Evolutionary conservation across 2,113 vertebrate species (phyloP).

Genomic region (Toxotes jaculatrix): DNA sequence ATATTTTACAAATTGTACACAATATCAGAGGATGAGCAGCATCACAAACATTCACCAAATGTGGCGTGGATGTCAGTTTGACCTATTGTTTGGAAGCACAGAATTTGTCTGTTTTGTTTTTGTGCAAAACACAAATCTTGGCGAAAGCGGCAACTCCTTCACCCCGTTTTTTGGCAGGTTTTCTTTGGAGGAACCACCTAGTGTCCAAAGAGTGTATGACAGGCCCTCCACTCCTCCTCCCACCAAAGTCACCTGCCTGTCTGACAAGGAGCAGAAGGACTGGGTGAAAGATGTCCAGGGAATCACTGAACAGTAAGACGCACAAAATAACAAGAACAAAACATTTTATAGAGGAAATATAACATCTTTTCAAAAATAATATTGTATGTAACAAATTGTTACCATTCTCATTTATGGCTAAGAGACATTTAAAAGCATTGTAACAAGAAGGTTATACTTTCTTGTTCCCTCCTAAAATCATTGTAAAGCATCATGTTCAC

Average conservation of each 20-base stretch:
- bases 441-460: neutral
- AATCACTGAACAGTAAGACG: constrained; percentile 92
- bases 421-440: neutral
- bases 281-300: constrained; percentile 96
- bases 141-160: neutral
- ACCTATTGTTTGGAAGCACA: neutral
- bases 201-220: constrained; percentile 89
- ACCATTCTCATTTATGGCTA: neutral
- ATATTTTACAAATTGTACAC: neutral
- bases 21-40: neutral
- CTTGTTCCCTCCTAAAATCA: neutral
- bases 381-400: neutral
- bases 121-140: neutral
- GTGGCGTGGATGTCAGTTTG: too few species aligned
- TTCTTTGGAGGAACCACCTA: constrained; percentile 89
- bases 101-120: neutral
- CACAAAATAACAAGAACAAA: neutral
- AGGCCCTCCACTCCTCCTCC: constrained; percentile 86
- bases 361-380: neutral
- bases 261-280: constrained; percentile 91
- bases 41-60: neutral
- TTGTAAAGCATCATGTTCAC: neutral
- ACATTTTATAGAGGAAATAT: neutral
- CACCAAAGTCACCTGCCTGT: constrained; percentile 86
- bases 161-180: constrained; percentile 81